Conservation (phyloP, 2,797 vertebrate genomes). For the Oreochromis grahami region DNA sequence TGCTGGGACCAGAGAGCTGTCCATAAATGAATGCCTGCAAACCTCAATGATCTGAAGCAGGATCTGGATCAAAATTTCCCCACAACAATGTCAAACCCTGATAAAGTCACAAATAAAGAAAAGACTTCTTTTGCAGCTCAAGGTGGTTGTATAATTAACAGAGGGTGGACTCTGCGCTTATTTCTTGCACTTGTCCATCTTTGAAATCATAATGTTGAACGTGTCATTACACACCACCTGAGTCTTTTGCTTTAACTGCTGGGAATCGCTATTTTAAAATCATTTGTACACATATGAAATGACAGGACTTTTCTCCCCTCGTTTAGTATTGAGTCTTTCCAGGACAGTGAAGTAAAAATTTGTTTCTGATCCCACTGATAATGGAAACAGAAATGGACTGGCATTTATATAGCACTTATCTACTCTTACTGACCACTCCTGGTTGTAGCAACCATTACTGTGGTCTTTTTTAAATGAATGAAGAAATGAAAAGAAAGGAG, state of each 20-base stretch:
- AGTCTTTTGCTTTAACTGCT: background rate
- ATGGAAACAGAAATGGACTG: background rate
- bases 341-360: background rate
- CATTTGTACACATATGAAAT: background rate
- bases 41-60: background rate
- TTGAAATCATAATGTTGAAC: background rate
- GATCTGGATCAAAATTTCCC: background rate
- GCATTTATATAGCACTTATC: background rate
- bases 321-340: background rate
- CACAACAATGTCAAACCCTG: background rate
- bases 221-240: background rate
- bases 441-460: background rate
- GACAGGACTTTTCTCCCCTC: background rate
- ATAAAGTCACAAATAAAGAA: background rate
- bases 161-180: background rate
- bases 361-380: background rate
- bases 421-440: background rate
- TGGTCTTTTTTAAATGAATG: background rate
- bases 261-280: background rate
- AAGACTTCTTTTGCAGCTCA: rapidly evolving
- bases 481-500: background rate
- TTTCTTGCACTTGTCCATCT: background rate
- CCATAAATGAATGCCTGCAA: background rate
- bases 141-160: background rate
- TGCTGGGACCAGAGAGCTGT: background rate